phyloP scores from a whole-genome alignment of 2,113 vertebrate species.

The Columbina picui region DNA sequence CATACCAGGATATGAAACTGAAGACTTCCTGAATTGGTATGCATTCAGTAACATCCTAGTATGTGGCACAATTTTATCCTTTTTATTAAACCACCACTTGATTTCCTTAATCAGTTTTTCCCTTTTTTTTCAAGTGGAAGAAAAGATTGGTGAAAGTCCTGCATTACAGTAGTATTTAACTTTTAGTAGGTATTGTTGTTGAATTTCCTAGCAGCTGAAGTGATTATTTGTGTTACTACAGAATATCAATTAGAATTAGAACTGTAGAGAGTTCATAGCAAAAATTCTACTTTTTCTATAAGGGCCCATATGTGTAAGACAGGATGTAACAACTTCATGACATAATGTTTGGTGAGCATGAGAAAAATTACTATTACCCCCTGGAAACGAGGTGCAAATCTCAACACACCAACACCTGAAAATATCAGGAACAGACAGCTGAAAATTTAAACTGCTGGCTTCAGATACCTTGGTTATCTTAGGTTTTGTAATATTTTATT shows the following conservation, averaged over 20 bases:
- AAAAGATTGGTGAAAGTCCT: neutral
- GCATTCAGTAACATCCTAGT: neutral
- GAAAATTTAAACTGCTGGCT: neutral
- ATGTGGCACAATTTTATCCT: neutral
- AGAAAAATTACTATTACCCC: neutral
- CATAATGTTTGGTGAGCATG: neutral
- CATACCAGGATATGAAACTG: neutral
- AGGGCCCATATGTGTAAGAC: neutral
- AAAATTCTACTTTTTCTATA: neutral
- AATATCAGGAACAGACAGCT: neutral
- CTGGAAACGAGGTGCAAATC: neutral
- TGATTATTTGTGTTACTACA: neutral
- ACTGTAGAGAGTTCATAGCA: neutral
- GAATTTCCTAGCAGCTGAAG: conserved; percentile 1
- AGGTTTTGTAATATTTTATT: neutral
- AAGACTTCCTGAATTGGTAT: neutral
- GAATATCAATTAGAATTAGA: conserved; percentile 26
- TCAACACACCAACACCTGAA: neutral
- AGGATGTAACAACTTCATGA: neutral
- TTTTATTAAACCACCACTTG: neutral
- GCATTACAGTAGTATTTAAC: conserved; percentile 3
- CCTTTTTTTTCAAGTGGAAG: neutral
- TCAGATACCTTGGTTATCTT: neutral
- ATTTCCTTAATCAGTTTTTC: neutral
- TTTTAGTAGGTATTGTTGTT: conserved; percentile 33